Percentiles rank a stretch among this genome's conserved stretches.
Conservation (phyloP, 1,140 invertebrate species). For the Musca vetustissima region DNA sequence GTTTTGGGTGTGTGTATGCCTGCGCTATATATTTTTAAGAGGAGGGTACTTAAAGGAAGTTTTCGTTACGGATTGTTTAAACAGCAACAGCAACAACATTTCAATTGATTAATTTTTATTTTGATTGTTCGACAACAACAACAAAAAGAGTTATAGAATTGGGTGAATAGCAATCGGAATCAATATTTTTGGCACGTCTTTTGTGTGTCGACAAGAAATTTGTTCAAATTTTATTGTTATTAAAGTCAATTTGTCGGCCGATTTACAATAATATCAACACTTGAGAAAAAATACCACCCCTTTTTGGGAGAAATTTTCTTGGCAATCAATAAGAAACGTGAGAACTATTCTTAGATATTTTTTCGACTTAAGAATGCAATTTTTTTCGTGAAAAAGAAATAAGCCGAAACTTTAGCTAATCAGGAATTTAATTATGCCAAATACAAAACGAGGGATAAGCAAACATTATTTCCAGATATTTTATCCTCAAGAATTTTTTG, state of each 20-base stretch:
- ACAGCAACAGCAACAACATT: not conserved
- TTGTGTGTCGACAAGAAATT: too few relatives aligned
- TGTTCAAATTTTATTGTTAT: conserved; percentile 9
- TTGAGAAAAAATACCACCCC: too few relatives aligned
- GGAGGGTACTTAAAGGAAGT: too few relatives aligned
- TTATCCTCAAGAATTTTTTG: conserved; percentile 7
- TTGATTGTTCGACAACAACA: not conserved
- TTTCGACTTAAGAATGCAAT: not conserved
- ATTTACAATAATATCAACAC: too few relatives aligned
- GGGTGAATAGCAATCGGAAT: too few relatives aligned
- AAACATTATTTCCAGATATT: too few relatives aligned
- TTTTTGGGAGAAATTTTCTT: too few relatives aligned
- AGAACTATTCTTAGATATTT: not conserved
- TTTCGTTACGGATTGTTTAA: too few relatives aligned
- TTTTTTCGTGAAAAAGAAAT: not conserved
- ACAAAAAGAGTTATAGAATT: too few relatives aligned
- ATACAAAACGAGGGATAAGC: too few relatives aligned
- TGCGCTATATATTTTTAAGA: not conserved
- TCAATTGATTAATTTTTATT: conserved; percentile 23
- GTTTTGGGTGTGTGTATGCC: not conserved
- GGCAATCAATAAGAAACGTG: not conserved
- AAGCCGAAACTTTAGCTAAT: not conserved
- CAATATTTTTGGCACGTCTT: conserved; percentile 6
- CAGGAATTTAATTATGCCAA: conserved; percentile 14
- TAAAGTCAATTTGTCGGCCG: conserved; percentile 3